Evolutionary conservation across 1,140 invertebrate genomes (phyloP).

Genomic region (Zophobas morio): DNA sequence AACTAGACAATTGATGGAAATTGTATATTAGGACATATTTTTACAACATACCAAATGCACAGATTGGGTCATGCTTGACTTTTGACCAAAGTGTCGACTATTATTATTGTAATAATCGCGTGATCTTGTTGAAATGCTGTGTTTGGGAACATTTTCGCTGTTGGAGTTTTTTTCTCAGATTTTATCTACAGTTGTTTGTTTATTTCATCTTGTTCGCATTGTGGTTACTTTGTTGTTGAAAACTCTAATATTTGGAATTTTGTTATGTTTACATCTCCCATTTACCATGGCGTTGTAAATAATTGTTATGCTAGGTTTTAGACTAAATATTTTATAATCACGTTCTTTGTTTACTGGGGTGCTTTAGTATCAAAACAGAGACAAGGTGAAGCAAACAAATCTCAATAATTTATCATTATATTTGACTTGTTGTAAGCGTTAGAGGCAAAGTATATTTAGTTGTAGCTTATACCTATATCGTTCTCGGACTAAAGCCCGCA

Average conservation of each 20-base stretch:
- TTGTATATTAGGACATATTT: conserved; percentile 49
- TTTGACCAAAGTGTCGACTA: conserved; percentile 43
- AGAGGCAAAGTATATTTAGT: conserved; percentile 52
- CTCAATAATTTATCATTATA: conserved; percentile 52
- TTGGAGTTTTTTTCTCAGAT: conserved; percentile 60
- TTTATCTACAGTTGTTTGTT: conserved; percentile 54
- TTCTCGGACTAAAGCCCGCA: conserved; percentile 23
- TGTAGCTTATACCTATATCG: conserved; percentile 51
- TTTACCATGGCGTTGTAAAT: conserved; percentile 24
- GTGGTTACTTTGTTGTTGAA: conserved; percentile 4
- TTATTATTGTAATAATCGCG: conserved; percentile 39
- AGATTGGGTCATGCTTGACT: conserved; percentile 35
- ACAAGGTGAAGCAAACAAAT: conserved; percentile 44
- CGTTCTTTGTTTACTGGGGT: conserved; percentile 1
- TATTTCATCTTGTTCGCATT: conserved; percentile 26
- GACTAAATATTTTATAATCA: conserved; percentile 36
- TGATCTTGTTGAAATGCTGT: conserved; percentile 57
- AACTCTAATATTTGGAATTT: conserved; percentile 6
- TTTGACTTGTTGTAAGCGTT: conserved; percentile 55
- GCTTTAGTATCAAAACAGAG: conserved; percentile 18
- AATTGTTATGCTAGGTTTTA: conserved; percentile 37
- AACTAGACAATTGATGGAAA: conserved; percentile 51
- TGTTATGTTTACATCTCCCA: conserved; percentile 33
- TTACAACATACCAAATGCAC: conserved; percentile 44
- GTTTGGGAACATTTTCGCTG: conserved; percentile 62